phyloP scores from a whole-genome alignment of 2,888 invertebrate genomes.

The Anticlea derivata region DNA sequence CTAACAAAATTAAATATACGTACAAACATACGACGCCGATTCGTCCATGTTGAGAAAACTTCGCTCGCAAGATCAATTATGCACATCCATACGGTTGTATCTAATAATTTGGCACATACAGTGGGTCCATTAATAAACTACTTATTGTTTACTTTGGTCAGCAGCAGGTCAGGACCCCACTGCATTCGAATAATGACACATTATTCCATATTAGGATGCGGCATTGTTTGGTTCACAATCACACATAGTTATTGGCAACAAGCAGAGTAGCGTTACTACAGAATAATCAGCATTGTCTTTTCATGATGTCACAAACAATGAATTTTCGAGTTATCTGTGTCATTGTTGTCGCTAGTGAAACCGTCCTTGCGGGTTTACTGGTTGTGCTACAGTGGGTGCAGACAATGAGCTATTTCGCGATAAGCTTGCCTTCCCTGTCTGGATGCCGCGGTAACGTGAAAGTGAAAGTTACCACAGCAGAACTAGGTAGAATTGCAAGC shows the following conservation, averaged over 20 bases:
- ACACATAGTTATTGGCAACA: slow-evolving; percentile 29
- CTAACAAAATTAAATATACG: too few relatives aligned
- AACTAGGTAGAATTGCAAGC: neutral
- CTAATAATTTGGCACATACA: neutral
- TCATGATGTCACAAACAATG: slow-evolving; percentile 53
- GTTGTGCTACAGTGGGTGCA: slow-evolving; percentile 50
- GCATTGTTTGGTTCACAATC: slow-evolving; percentile 33
- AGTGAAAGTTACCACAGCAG: slow-evolving; percentile 62
- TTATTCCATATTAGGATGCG: slow-evolving; percentile 11
- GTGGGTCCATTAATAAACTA: neutral
- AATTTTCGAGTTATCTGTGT: slow-evolving; percentile 50
- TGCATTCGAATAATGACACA: slow-evolving; percentile 13
- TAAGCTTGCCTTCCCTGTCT: slow-evolving; percentile 58
- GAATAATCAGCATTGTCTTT: slow-evolving; percentile 46
- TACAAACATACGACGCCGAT: too few relatives aligned
- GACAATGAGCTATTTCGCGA: slow-evolving; percentile 70
- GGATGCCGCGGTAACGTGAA: slow-evolving; percentile 61
- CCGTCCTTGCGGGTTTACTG: slow-evolving; percentile 64
- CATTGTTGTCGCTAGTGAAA: slow-evolving; percentile 61
- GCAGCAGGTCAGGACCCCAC: slow-evolving; percentile 3
- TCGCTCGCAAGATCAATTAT: too few relatives aligned
- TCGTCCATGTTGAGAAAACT: too few relatives aligned
- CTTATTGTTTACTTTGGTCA: slow-evolving; percentile 3
- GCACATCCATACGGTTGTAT: too few relatives aligned
- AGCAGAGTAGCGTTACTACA: slow-evolving; percentile 4